phyloP scores from a whole-genome alignment of 2,113 vertebrate genomes.

The Vulpes ferrilata region DNA sequence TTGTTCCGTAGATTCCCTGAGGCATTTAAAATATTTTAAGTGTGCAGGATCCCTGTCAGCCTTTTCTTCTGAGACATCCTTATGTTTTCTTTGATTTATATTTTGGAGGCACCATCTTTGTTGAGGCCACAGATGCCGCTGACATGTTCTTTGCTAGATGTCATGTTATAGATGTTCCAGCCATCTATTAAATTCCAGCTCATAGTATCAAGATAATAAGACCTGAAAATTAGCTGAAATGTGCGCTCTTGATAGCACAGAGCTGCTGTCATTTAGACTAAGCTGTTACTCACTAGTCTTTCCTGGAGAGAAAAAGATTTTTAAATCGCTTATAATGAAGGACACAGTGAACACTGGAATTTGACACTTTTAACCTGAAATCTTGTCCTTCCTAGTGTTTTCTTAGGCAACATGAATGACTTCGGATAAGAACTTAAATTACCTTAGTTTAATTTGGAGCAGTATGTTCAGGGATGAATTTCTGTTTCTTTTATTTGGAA shows the following conservation, averaged over 20 bases:
- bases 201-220: background rate
- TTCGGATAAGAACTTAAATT: background rate
- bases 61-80: background rate
- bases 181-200: constrained; percentile 20
- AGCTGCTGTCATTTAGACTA: background rate
- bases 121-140: background rate
- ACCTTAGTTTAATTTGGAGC: background rate
- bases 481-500: constrained; percentile 19
- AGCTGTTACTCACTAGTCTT: background rate
- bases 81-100: constrained; percentile 58
- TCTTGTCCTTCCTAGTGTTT: background rate
- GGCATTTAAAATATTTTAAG: constrained; percentile 14
- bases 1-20: background rate
- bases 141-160: constrained; percentile 57
- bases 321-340: background rate
- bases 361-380: background rate
- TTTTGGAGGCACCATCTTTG: constrained; percentile 33
- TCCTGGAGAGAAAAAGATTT: background rate
- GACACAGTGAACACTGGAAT: background rate
- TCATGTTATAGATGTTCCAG: background rate
- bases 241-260: background rate
- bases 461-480: background rate
- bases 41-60: background rate
- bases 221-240: constrained; percentile 19
- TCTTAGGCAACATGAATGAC: background rate